Percentiles rank a stretch among this genome's conserved stretches.
Evolutionary conservation across 2,888 invertebrate species (phyloP).

Genomic region (Lasioglossum morio): DNA sequence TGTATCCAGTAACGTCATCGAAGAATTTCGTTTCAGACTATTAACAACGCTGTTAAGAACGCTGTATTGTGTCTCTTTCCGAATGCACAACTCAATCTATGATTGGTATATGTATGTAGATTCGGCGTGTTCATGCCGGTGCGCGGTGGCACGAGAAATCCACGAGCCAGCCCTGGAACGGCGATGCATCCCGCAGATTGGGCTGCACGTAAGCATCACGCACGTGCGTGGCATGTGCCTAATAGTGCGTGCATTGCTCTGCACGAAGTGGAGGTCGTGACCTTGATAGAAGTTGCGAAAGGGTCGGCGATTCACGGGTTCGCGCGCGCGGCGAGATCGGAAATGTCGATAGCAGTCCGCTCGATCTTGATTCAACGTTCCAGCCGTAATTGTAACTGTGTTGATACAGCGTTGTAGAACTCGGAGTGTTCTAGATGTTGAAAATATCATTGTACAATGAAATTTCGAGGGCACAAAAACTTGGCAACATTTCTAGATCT

Average conservation of each 20-base stretch:
- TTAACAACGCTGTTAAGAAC: no score
- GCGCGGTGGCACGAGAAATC: constrained; percentile 41
- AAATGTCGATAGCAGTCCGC: constrained; percentile 42
- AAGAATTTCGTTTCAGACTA: no score
- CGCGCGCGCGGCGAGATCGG: constrained; percentile 42
- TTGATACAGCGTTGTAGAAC: no score
- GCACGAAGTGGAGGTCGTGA: constrained; percentile 55
- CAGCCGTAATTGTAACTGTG: no score
- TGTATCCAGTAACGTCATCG: no score
- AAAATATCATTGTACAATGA: no score
- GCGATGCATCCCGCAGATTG: constrained; percentile 59
- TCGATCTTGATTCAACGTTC: constrained; percentile 36
- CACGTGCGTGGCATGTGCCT: constrained; percentile 66
- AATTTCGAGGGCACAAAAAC: no score
- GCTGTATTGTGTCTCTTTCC: no score
- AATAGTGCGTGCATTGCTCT: constrained; percentile 62
- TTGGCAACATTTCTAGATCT: no score
- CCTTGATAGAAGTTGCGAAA: constrained; percentile 55
- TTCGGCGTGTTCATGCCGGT: not conserved
- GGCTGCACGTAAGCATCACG: constrained; percentile 57
- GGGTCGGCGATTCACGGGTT: constrained; percentile 41
- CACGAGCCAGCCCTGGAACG: constrained; percentile 48
- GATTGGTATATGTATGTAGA: no score
- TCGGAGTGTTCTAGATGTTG: no score
- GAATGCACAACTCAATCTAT: not conserved